A percentile compares a stretch with the other conserved stretches of the same genome.
Conservation (phyloP, 2,888 invertebrate genomes). For the Eudemis profundana region DNA sequence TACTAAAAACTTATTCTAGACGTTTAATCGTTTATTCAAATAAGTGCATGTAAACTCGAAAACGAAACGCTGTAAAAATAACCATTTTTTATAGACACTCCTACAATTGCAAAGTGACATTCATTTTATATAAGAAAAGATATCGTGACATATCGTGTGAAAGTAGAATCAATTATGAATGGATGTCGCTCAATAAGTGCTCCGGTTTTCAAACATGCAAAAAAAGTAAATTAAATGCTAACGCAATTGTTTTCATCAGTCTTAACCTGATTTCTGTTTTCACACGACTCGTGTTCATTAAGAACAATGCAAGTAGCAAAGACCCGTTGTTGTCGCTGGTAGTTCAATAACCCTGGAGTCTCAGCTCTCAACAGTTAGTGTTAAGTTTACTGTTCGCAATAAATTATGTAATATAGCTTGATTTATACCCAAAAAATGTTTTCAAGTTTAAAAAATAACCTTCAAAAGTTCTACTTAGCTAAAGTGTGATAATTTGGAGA, state of each 20-base stretch:
- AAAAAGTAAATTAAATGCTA: slow-evolving; percentile 20
- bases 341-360: slow-evolving; percentile 64
- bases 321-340: slow-evolving; percentile 52
- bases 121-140: neutral
- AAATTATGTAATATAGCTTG: no score
- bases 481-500: no score
- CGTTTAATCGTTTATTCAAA: no score
- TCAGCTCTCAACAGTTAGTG: no score
- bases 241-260: slow-evolving; percentile 49
- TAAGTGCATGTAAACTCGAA: no score
- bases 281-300: slow-evolving; percentile 74
- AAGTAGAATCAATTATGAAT: slow-evolving; percentile 16
- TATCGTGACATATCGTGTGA: slow-evolving; percentile 11
- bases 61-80: no score
- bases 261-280: slow-evolving; percentile 70
- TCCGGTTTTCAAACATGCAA: slow-evolving; percentile 22
- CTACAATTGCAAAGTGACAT: neutral
- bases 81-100: no score
- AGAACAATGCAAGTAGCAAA: slow-evolving; percentile 69
- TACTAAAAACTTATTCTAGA: no score
- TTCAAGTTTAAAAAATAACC: no score
- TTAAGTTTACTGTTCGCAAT: no score
- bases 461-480: no score
- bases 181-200: slow-evolving; percentile 7
- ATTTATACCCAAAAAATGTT: no score